Percentiles rank a stretch among this genome's conserved stretches.
Conservation (phyloP, 2,113 vertebrate genomes). For the Thunnus maccoyii region DNA sequence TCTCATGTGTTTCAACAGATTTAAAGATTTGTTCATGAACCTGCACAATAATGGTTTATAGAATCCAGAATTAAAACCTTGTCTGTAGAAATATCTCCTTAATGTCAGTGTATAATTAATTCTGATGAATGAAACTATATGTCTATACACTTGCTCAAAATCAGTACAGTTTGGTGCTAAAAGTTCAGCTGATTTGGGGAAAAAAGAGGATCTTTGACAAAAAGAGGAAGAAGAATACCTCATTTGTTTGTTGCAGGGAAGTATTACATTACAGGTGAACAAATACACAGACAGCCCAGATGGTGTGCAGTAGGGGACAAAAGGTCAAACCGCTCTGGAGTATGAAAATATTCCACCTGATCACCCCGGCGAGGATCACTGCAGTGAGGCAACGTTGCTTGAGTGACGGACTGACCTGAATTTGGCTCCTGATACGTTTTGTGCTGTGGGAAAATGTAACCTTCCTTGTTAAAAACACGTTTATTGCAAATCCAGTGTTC, state of each 20-base stretch:
- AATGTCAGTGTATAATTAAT: not conserved
- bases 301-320: constrained; percentile 20
- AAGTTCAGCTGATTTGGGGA: not conserved
- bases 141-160: not conserved
- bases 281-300: constrained; percentile 63
- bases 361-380: constrained; percentile 27
- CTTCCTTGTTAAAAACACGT: not conserved
- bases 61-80: no score
- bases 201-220: constrained; percentile 11
- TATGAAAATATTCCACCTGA: constrained; percentile 38
- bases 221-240: constrained; percentile 46
- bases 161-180: not conserved
- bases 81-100: no score
- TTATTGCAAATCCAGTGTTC: constrained; percentile 8
- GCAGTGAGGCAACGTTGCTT: not conserved
- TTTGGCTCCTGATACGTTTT: constrained; percentile 27
- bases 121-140: not conserved
- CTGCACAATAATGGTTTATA: no score
- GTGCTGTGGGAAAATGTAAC: not conserved
- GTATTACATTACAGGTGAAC: constrained; percentile 63
- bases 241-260: constrained; percentile 55
- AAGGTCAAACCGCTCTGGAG: constrained; percentile 25
- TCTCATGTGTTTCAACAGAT: not conserved
- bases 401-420: constrained; percentile 17
- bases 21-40: not conserved